These are phyloP conservation scores for Drosophila nannoptera DNA, from an alignment of 1,140 invertebrate species.

Conservation along the genomic window DNA sequence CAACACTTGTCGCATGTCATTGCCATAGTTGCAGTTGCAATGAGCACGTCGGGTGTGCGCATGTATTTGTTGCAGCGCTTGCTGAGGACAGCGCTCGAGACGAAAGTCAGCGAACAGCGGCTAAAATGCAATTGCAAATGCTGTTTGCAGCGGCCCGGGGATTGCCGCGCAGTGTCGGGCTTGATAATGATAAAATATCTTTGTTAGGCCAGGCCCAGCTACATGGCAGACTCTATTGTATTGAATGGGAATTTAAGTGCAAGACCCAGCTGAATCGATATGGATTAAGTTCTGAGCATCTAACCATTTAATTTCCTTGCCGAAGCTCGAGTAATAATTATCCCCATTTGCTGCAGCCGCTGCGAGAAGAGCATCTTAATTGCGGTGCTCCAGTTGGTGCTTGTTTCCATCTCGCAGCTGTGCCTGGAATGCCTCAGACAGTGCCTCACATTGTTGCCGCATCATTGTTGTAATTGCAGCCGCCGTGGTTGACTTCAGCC, in stretches of 20 bases:
- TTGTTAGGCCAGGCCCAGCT: conserved; percentile 11
- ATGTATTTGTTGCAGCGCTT: conserved; percentile 22
- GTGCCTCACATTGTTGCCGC: conserved; percentile 58
- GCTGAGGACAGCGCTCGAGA: conserved; percentile 35
- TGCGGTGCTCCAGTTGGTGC: conserved; percentile 6
- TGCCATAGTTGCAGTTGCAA: conserved; percentile 57
- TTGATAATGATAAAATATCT: conserved; percentile 56
- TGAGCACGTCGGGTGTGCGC: not conserved
- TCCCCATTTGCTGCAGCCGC: not conserved
- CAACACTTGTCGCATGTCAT: conserved; percentile 77
- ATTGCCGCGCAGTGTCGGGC: not conserved
- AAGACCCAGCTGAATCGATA: no score
- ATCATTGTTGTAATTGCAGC: conserved; percentile 72
- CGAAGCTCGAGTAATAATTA: not conserved
- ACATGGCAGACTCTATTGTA: not conserved
- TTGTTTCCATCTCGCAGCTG: conserved; percentile 5
- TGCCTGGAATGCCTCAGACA: conserved; percentile 11
- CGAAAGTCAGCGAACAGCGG: conserved; percentile 46
- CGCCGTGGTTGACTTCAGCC: conserved; percentile 24
- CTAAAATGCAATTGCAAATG: conserved; percentile 45
- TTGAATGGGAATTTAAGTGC: no score
- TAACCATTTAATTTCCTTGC: not conserved
- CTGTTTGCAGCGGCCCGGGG: conserved; percentile 3
- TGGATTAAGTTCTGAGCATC: no score
- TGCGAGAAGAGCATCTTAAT: conserved; percentile 30